Conservation (phyloP, 2,797 vertebrate species). For the Hemitrygon akajei region DNA sequence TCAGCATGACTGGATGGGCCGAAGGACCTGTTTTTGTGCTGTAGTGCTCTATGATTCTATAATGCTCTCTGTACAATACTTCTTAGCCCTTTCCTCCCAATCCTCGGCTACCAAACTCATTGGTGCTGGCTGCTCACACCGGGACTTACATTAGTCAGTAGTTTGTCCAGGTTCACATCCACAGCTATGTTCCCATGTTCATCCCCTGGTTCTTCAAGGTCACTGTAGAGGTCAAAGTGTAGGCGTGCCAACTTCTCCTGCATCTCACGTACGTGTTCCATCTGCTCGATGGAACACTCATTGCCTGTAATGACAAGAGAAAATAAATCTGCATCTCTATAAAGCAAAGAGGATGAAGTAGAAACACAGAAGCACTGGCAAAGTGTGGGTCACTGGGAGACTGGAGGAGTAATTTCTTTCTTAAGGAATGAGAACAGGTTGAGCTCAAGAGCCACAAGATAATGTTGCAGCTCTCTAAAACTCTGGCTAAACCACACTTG, state of each 20-base stretch:
- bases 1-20: too few relatives aligned
- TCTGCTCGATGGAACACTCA: constrained; percentile 93
- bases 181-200: constrained; percentile 79
- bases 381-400: background rate
- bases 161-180: constrained; percentile 87
- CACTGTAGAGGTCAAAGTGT: constrained; percentile 88
- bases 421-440: too few relatives aligned
- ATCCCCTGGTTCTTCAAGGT: constrained; percentile 86
- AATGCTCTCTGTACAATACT: background rate
- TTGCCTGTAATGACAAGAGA: constrained; percentile 66
- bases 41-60: too few relatives aligned
- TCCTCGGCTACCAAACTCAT: background rate
- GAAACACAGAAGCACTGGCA: background rate
- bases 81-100: background rate
- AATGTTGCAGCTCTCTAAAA: too few relatives aligned
- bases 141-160: constrained; percentile 79
- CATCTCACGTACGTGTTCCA: constrained; percentile 95
- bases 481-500: too few relatives aligned
- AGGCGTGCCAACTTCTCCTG: constrained; percentile 92
- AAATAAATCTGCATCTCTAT: background rate
- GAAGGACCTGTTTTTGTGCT: too few relatives aligned
- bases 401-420: too few relatives aligned
- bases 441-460: too few relatives aligned
- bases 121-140: background rate
- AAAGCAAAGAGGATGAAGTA: background rate